Evolutionary conservation across 1,140 invertebrate genomes (phyloP).

Genomic region (Bilobella aurantiaca): DNA sequence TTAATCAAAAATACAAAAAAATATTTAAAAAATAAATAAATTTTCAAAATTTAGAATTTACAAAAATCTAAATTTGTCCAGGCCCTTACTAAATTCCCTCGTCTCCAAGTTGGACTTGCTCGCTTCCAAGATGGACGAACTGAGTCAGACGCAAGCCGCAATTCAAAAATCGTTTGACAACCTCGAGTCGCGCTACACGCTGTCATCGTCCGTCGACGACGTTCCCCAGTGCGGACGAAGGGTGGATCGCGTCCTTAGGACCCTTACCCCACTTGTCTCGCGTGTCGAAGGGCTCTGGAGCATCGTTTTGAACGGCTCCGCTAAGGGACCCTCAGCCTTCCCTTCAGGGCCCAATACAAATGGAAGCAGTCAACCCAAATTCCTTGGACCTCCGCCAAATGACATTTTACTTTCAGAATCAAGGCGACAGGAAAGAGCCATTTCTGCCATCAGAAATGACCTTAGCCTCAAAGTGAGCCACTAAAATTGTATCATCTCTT

Average conservation of each 20-base stretch:
- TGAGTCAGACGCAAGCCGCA: conserved; percentile 19
- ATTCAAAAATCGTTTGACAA: conserved; percentile 33
- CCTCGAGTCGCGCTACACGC: conserved; percentile 29
- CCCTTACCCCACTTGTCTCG: conserved; percentile 34
- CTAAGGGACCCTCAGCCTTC: conserved; percentile 1
- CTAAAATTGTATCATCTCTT: conserved; percentile 5
- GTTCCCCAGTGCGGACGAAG: conserved; percentile 33
- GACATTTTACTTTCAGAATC: conserved; percentile 73
- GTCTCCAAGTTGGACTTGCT: conserved; percentile 29
- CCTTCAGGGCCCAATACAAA: conserved; percentile 16
- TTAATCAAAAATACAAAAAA: too few relatives aligned
- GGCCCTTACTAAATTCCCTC: conserved; percentile 29
- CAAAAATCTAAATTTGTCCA: conserved; percentile 13
- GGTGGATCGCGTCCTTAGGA: conserved; percentile 32
- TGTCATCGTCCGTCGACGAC: conserved; percentile 26
- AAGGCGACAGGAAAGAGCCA: conserved; percentile 71
- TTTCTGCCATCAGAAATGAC: conserved; percentile 74
- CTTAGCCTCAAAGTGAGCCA: conserved; percentile 40
- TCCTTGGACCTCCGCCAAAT: conserved; percentile 16
- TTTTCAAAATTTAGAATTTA: too few relatives aligned
- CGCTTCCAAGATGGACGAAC: conserved; percentile 24
- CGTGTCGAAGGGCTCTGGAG: conserved; percentile 34
- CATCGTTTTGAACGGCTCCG: conserved; percentile 14
- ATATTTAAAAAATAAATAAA: too few relatives aligned
- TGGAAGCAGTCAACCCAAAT: conserved; percentile 28